These are phyloP conservation scores for Cataglyphis altisquamis DNA, from an alignment of 2,888 invertebrate genomes.

Conservation along the genomic window DNA sequence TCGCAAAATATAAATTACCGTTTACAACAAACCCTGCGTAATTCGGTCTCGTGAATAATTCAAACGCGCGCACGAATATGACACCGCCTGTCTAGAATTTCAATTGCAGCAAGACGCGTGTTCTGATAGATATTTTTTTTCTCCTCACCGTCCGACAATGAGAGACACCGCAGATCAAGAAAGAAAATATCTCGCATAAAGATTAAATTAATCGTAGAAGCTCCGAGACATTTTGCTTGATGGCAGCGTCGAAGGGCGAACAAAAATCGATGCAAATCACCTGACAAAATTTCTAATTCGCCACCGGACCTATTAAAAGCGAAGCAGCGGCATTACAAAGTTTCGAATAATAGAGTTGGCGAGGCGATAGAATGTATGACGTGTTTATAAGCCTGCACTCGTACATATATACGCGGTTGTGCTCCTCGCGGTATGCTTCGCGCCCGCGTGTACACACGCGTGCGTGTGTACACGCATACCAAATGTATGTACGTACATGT, in stretches of 20 bases:
- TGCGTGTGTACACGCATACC: slow-evolving; percentile 25
- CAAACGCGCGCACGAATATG: slow-evolving; percentile 24
- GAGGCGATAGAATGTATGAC: slow-evolving; percentile 76
- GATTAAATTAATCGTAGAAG: slow-evolving; percentile 13
- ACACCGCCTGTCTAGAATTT: slow-evolving; percentile 44
- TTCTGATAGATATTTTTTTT: neutral
- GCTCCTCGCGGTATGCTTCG: neutral
- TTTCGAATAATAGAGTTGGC: slow-evolving; percentile 79
- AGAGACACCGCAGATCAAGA: neutral
- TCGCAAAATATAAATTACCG: slow-evolving; percentile 56
- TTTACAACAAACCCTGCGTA: slow-evolving; percentile 51
- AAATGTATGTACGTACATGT: slow-evolving; percentile 68
- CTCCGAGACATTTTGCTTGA: neutral
- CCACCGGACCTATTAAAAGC: slow-evolving; percentile 49
- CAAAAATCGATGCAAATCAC: slow-evolving; percentile 22
- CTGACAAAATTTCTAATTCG: slow-evolving; percentile 69
- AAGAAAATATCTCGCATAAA: neutral
- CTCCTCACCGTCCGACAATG: neutral
- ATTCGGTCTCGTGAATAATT: slow-evolving; percentile 51
- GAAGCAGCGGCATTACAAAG: slow-evolving; percentile 57
- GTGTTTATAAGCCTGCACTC: slow-evolving; percentile 79
- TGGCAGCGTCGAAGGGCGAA: neutral
- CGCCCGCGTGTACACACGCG: neutral
- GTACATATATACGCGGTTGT: slow-evolving; percentile 27
- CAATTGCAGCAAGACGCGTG: slow-evolving; percentile 7